Conservation (phyloP, 2,113 vertebrate species). For the Elephantulus edwardii region DNA sequence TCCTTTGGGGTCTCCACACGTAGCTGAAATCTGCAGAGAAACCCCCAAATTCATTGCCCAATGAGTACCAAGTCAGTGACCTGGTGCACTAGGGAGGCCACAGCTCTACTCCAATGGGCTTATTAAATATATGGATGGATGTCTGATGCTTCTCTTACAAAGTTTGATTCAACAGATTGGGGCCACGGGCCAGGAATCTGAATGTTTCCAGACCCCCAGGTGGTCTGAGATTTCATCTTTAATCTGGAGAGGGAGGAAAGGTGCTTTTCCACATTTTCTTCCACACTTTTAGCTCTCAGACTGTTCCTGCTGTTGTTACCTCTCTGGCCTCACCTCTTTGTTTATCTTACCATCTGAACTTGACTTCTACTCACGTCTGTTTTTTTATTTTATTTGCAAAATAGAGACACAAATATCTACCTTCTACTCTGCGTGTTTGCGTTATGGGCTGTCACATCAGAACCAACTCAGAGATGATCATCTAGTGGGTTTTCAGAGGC, state of each 20-base stretch:
- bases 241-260: too few relatives aligned
- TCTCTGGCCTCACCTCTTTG: neutral
- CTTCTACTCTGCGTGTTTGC: too few relatives aligned
- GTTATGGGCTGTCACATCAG: too few relatives aligned
- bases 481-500: too few relatives aligned
- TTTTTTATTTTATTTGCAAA: conserved; percentile 9
- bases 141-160: neutral
- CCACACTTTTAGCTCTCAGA: neutral
- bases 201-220: neutral
- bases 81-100: neutral
- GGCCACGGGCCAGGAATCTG: neutral
- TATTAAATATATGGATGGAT: neutral
- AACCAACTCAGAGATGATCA: too few relatives aligned
- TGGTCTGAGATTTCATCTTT: neutral
- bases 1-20: neutral
- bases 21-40: conserved; percentile 37
- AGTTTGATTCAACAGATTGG: neutral
- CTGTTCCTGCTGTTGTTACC: neutral
- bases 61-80: neutral
- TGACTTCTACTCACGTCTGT: neutral
- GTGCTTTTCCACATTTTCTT: neutral
- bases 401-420: neutral
- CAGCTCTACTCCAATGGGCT: neutral
- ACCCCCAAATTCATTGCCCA: neutral
- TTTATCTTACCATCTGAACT: neutral